phyloP scores from a whole-genome alignment of 2,888 invertebrate genomes.

The Noctua janthe region DNA sequence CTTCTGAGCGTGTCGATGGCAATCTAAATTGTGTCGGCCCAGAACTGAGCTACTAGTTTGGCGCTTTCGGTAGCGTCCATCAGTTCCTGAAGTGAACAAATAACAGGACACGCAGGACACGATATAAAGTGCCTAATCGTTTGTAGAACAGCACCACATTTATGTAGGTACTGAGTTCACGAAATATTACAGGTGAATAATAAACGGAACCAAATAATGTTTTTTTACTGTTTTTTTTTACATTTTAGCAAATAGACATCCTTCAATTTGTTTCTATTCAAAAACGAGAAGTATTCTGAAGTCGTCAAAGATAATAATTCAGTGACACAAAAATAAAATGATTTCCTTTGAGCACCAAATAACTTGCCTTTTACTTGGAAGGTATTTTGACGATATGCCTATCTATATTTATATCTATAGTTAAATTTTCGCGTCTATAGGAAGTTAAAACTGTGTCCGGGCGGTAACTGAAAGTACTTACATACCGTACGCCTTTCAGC shows the following conservation, averaged over 20 bases:
- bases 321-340: constrained; percentile 32
- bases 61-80: too few relatives aligned
- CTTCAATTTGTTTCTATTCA: constrained; percentile 40
- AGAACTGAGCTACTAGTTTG: too few relatives aligned
- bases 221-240: constrained; percentile 20
- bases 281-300: constrained; percentile 25
- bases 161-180: background rate
- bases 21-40: too few relatives aligned
- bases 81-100: too few relatives aligned
- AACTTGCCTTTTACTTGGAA: background rate
- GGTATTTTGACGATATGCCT: background rate
- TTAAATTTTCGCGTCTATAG: background rate
- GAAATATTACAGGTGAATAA: background rate
- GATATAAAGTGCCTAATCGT: too few relatives aligned
- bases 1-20: too few relatives aligned
- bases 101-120: too few relatives aligned
- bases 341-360: constrained; percentile 15
- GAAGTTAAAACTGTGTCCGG: background rate
- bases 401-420: too few relatives aligned
- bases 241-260: constrained; percentile 16
- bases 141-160: too few relatives aligned
- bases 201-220: constrained; percentile 27
- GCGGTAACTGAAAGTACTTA: background rate
- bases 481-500: background rate
- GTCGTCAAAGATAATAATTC: constrained; percentile 48